Base-by-base conservation (phyloP, 1,140 invertebrate species). In the Atta texana region DNA sequence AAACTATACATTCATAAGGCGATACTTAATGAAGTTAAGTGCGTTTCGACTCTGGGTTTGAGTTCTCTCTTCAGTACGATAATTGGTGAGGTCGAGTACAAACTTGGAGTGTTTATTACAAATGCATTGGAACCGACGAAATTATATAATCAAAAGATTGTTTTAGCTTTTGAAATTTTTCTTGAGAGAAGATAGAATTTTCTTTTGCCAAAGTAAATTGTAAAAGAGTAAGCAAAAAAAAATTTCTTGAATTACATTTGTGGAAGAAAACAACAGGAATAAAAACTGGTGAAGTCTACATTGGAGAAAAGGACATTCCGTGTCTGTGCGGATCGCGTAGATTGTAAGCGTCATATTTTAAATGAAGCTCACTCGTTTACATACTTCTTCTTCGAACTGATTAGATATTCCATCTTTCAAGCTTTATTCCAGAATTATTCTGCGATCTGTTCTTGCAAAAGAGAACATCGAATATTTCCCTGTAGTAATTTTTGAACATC, bases 321-420 rank as follows among this genome's bases (percentile, higher is more conserved):
- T 39, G 24, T 34, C 68, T 49, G 53, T 14, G 24, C 8, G 18
- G 69, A 49, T 82, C 34, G 68, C 53, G 21, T 74, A 75, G 69
- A 75, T 74, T 51, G 69, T 84, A 49, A 82, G 69, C 55, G 80
- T 75, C 80, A 84, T 84, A 84, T 84, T 84, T 57, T 61, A 84
- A 84, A 74, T 84, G 55, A 74, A 84, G 39, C 24, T 51, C 69
- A 18, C 69, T 82, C 80, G 69, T 84, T 84, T 84, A 75, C 69
- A 84, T 84, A 74, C 69, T 84, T 84, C 76, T 80, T 66, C 39
- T 72, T 75, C 80, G 69, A 84, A 84, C 39, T 84, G 80, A 84
- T 84, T 84, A 74, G 69, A 84, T 74, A 84, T 84, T 84, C 69
- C 80, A 84, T 74, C 69, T 59, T 74, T 63, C 80, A 55, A 63